Evolutionary conservation across 2,113 vertebrate genomes (phyloP).

Genomic region (Protobothrops mucrosquamatus): DNA sequence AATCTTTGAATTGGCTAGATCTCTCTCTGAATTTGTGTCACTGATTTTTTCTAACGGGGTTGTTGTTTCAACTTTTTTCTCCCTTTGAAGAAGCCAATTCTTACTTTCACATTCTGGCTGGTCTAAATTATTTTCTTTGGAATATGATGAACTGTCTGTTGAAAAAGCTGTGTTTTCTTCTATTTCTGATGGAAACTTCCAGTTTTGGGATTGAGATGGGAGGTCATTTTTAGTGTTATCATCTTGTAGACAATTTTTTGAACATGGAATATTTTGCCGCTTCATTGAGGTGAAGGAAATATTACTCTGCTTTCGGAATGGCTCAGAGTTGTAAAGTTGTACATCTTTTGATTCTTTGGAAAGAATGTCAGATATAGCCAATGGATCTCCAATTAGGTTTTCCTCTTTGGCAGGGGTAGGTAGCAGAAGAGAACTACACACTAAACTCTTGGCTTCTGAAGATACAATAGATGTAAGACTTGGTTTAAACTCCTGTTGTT

Average conservation of each 20-base stretch:
- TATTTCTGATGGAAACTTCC: slow-evolving; percentile 36
- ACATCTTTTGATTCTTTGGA: slow-evolving; percentile 19
- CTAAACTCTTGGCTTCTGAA: slow-evolving; percentile 14
- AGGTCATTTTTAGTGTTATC: slow-evolving; percentile 30
- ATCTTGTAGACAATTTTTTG: slow-evolving; percentile 7
- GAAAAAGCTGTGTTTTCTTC: slow-evolving; percentile 21
- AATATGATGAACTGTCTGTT: slow-evolving; percentile 36
- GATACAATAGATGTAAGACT: slow-evolving; percentile 7
- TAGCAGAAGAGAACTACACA: slow-evolving; percentile 4
- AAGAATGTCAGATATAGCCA: slow-evolving; percentile 22
- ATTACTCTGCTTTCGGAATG: slow-evolving; percentile 3
- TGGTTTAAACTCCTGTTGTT: slow-evolving; percentile 7
- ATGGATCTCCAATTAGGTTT: slow-evolving; percentile 33
- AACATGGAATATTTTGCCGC: slow-evolving; percentile 3
- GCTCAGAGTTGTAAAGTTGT: slow-evolving; percentile 27
- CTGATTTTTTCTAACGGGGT: slow-evolving; percentile 45
- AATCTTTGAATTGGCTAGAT: slow-evolving; percentile 27
- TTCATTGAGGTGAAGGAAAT: slow-evolving; percentile 24
- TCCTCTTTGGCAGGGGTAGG: neutral
- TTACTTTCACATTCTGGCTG: slow-evolving; percentile 32
- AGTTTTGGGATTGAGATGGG: slow-evolving; percentile 43
- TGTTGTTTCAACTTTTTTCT: slow-evolving; percentile 24
- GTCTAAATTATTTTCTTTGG: slow-evolving; percentile 31
- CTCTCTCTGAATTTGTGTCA: slow-evolving; percentile 25
- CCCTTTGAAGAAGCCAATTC: slow-evolving; percentile 17